Conservation (phyloP, 2,888 invertebrate genomes). For the Empis livida region DNA sequence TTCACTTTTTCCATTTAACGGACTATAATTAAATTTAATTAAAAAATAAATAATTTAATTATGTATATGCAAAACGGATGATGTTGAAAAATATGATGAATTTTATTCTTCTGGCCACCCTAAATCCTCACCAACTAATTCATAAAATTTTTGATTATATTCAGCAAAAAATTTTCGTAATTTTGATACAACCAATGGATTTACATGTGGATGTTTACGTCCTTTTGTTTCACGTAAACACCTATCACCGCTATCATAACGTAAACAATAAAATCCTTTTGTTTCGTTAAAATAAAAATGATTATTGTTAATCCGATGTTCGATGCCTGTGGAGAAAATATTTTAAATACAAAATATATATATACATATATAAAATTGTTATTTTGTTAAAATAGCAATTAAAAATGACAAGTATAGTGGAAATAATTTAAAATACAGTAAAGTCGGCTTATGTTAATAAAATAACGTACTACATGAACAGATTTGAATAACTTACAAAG, state of each 20-base stretch:
- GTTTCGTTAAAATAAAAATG: constrained; percentile 96
- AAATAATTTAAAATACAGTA: too few species aligned
- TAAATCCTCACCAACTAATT: constrained; percentile 82
- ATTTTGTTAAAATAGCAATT: too few species aligned
- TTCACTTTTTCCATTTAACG: too few species aligned
- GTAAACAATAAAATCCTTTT: constrained; percentile 88
- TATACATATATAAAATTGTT: too few species aligned
- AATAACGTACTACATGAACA: too few species aligned
- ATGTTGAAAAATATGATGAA: not conserved
- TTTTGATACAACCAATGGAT: constrained; percentile 64
- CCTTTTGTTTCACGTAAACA: constrained; percentile 75
- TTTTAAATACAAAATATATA: constrained; percentile 14
- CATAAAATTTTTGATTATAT: constrained; percentile 85
- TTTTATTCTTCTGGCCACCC: constrained; percentile 82
- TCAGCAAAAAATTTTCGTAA: constrained; percentile 77
- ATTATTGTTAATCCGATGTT: constrained; percentile 54
- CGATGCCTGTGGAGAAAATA: constrained; percentile 24
- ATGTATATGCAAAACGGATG: too few species aligned
- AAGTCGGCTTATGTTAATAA: too few species aligned
- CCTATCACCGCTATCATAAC: constrained; percentile 72
- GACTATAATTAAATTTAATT: too few species aligned
- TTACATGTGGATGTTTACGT: constrained; percentile 71
- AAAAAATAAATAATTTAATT: too few species aligned
- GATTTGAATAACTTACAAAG: too few species aligned
- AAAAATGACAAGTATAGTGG: too few species aligned